Evolutionary conservation across 2,797 vertebrate species (phyloP).

Genomic region (Chaenodraco wilsoni): DNA sequence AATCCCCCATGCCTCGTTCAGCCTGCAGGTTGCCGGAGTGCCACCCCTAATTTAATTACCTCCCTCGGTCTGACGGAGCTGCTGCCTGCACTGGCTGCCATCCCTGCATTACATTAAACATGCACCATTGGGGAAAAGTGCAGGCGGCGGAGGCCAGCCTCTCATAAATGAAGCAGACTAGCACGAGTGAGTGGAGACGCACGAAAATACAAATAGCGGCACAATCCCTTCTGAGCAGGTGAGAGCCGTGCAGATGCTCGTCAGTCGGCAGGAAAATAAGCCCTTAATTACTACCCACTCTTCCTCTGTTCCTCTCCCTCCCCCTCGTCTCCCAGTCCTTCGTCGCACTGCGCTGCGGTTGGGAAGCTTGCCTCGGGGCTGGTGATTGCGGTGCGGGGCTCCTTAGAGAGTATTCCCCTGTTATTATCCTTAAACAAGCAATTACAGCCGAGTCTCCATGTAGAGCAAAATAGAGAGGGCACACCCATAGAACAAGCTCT

Average conservation of each 20-base stretch:
- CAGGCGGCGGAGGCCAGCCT: slow-evolving; percentile 37
- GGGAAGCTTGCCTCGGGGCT: slow-evolving; percentile 70
- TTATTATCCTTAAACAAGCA: slow-evolving; percentile 85
- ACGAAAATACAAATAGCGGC: slow-evolving; percentile 27
- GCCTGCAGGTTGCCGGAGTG: slow-evolving; percentile 64
- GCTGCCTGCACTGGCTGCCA: slow-evolving; percentile 58
- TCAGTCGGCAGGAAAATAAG: slow-evolving; percentile 72
- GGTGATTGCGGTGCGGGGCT: slow-evolving; percentile 69
- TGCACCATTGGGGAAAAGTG: slow-evolving; percentile 44
- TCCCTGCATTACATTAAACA: slow-evolving; percentile 63
- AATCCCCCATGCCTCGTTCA: slow-evolving; percentile 62
- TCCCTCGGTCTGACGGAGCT: slow-evolving; percentile 58
- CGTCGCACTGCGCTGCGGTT: slow-evolving; percentile 67
- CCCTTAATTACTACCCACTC: slow-evolving; percentile 76
- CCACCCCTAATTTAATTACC: slow-evolving; percentile 77
- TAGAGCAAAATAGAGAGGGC: slow-evolving; percentile 71
- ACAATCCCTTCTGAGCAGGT: slow-evolving; percentile 72
- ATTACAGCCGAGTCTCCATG: slow-evolving; percentile 74
- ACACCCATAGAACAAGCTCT: slow-evolving; percentile 72
- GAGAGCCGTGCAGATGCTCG: slow-evolving; percentile 74
- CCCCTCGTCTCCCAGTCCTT: slow-evolving; percentile 47
- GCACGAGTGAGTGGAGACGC: slow-evolving; percentile 8
- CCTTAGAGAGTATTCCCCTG: slow-evolving; percentile 75
- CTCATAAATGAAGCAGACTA: slow-evolving; percentile 36
- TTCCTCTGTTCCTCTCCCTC: slow-evolving; percentile 44